Percentiles rank a stretch among this genome's conserved stretches.
Evolutionary conservation across 2,113 vertebrate species (phyloP).

Genomic region (Larimichthys crocea): DNA sequence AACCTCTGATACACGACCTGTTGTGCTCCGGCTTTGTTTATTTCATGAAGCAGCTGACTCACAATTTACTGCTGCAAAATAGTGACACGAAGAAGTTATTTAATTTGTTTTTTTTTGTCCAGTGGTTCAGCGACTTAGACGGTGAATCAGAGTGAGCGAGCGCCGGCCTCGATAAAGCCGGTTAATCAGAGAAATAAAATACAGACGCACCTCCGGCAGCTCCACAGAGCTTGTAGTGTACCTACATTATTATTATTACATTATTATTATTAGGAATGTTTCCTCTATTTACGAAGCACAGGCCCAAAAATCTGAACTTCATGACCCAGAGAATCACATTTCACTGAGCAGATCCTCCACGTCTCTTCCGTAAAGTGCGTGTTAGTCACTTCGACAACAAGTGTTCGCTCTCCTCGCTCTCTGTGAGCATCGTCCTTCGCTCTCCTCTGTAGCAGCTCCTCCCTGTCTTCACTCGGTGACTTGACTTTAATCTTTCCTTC

Average conservation of each 20-base stretch:
- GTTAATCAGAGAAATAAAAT: too few species aligned
- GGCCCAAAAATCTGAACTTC: not conserved
- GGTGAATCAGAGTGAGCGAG: too few species aligned
- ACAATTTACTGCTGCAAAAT: too few species aligned
- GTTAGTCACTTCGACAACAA: not conserved
- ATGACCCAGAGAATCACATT: not conserved
- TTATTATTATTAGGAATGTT: not conserved
- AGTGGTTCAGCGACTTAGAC: too few species aligned
- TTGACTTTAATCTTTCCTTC: slow-evolving; percentile 11
- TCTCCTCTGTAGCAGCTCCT: not conserved
- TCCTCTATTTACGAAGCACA: not conserved
- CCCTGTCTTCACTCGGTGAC: slow-evolving; percentile 15
- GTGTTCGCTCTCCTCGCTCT: not conserved
- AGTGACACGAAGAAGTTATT: too few species aligned
- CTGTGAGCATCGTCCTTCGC: not conserved
- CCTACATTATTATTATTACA: not conserved
- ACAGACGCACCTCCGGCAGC: too few species aligned
- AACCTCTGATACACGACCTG: too few species aligned
- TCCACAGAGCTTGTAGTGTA: not conserved
- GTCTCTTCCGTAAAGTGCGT: not conserved
- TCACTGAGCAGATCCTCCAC: not conserved
- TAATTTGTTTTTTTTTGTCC: too few species aligned
- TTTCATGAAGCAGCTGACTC: too few species aligned
- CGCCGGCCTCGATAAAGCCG: too few species aligned
- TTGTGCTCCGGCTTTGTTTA: too few species aligned